Percentiles rank a stretch among this genome's conserved stretches.
These are phyloP conservation scores for Dendrolimus kikuchii DNA, from an alignment of 1,140 invertebrate genomes.

Conservation along the genomic window DNA sequence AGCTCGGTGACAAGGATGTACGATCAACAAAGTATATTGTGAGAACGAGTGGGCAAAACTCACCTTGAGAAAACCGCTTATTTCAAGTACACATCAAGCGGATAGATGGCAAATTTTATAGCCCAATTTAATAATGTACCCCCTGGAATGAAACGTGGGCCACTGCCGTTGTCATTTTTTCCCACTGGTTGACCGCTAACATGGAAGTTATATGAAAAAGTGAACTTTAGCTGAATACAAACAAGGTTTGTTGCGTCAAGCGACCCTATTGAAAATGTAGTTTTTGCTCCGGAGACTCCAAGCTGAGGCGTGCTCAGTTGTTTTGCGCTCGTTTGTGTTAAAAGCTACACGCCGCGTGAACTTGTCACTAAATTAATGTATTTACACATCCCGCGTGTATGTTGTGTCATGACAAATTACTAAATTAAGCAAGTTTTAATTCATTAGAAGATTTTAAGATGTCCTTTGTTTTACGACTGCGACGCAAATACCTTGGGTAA, in stretches of 20 bases:
- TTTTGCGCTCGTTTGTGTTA: constrained; percentile 26
- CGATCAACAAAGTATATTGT: constrained; percentile 9
- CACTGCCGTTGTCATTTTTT: constrained; percentile 28
- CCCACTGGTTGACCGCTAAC: constrained; percentile 23
- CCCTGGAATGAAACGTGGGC: constrained; percentile 22
- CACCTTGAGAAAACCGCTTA: constrained; percentile 12
- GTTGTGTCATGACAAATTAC: too few relatives aligned
- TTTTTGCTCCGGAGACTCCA: constrained; percentile 30
- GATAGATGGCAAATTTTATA: constrained; percentile 35
- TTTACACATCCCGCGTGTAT: neutral
- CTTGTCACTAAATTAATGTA: constrained; percentile 18
- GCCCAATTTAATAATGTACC: constrained; percentile 34
- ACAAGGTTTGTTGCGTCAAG: constrained; percentile 22
- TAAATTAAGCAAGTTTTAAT: too few relatives aligned
- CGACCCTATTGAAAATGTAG: constrained; percentile 25
- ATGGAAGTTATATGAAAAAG: constrained; percentile 31
- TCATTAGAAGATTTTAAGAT: too few relatives aligned
- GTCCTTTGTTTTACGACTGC: too few relatives aligned
- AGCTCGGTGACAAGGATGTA: constrained; percentile 20
- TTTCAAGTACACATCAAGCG: constrained; percentile 12
- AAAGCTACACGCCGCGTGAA: constrained; percentile 24
- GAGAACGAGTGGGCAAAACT: constrained; percentile 8
- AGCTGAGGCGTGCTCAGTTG: constrained; percentile 16
- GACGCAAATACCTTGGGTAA: too few relatives aligned
- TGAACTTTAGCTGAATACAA: constrained; percentile 46